Evolutionary conservation across 1,140 invertebrate genomes (phyloP).

Genomic region (Copidosoma floridanum): DNA sequence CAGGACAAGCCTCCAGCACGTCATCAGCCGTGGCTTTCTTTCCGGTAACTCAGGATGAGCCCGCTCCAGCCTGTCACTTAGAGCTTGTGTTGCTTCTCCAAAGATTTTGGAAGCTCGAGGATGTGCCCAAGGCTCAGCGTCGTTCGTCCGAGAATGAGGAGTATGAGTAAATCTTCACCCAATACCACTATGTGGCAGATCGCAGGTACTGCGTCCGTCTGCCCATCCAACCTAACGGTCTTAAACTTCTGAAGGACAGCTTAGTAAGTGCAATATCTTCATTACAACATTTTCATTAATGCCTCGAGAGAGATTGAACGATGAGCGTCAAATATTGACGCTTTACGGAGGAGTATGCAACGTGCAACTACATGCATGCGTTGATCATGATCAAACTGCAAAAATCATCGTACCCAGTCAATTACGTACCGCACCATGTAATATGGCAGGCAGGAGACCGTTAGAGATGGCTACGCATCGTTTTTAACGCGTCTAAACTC

Average conservation of each 20-base stretch:
- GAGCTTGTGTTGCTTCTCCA: too few relatives aligned
- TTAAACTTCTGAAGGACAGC: neutral
- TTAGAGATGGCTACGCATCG: neutral
- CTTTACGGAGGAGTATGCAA: neutral
- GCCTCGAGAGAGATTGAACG: neutral
- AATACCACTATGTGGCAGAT: neutral
- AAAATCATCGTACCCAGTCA: accelerated
- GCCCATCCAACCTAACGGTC: neutral
- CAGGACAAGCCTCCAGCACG: too few relatives aligned
- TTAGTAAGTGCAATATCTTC: neutral
- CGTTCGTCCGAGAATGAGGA: neutral
- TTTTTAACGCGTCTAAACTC: slow-evolving; percentile 5
- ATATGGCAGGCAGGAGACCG: neutral
- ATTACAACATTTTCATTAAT: neutral
- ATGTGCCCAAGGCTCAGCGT: neutral
- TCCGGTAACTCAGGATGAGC: too few relatives aligned
- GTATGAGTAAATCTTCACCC: neutral
- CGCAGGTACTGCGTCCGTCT: neutral
- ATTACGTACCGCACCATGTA: neutral
- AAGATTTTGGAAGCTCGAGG: neutral
- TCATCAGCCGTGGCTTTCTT: too few relatives aligned
- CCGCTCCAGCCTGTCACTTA: too few relatives aligned
- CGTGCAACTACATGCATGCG: neutral
- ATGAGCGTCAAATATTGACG: neutral
- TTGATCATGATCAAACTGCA: neutral